Conservation (phyloP, 2,113 vertebrate species). For the Chionis minor region DNA sequence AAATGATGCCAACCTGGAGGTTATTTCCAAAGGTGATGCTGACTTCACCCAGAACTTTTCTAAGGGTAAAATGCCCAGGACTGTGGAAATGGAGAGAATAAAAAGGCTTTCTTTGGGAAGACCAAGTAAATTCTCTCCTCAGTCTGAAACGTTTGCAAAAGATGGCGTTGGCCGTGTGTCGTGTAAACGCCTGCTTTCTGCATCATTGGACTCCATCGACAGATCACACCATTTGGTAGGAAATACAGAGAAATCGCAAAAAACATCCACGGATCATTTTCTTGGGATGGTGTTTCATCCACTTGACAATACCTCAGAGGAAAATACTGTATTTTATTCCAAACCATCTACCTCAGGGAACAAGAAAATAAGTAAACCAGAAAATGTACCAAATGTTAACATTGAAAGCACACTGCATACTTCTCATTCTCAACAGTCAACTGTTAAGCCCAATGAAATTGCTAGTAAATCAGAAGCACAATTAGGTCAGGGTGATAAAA, state of each 20-base stretch:
- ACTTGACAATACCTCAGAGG: slow-evolving; percentile 64
- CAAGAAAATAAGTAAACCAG: slow-evolving; percentile 46
- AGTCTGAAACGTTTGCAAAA: slow-evolving; percentile 41
- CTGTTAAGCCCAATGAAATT: slow-evolving; percentile 35
- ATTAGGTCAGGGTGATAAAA: slow-evolving; percentile 52
- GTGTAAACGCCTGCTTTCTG: slow-evolving; percentile 32
- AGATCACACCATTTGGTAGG: neutral
- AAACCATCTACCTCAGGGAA: slow-evolving; percentile 81
- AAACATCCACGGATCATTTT: slow-evolving; percentile 21
- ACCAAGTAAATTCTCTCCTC: slow-evolving; percentile 40
- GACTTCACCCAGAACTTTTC: slow-evolving; percentile 50
- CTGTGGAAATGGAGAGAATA: slow-evolving; percentile 69
- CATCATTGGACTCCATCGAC: slow-evolving; percentile 16
- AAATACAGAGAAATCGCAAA: slow-evolving; percentile 45
- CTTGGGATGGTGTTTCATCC: slow-evolving; percentile 50
- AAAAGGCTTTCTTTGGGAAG: slow-evolving; percentile 73
- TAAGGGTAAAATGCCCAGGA: slow-evolving; percentile 68
- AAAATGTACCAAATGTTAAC: slow-evolving; percentile 25
- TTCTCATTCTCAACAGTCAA: slow-evolving; percentile 1
- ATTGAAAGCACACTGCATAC: slow-evolving; percentile 25
- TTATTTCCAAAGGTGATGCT: slow-evolving; percentile 44
- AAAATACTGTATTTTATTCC: slow-evolving; percentile 63
- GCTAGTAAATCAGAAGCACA: slow-evolving; percentile 70
- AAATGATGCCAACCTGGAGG: slow-evolving; percentile 53
- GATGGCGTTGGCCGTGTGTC: neutral